Conservation (phyloP, 2,888 invertebrate species). For the Eubasilissa splendida region DNA sequence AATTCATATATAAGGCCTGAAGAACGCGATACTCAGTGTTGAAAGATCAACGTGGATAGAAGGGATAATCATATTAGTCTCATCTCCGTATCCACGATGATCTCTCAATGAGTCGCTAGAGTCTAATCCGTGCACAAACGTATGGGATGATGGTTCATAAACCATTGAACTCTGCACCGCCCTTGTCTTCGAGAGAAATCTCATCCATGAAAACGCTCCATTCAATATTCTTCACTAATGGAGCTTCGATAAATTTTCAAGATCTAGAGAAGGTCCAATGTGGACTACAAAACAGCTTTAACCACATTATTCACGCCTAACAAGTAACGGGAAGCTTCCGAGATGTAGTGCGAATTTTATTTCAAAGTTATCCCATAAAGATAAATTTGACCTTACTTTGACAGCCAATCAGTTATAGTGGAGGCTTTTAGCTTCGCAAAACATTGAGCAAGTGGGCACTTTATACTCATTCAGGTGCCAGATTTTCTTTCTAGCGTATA, state of each 20-base stretch:
- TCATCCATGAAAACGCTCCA: too few species aligned
- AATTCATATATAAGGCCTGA: too few species aligned
- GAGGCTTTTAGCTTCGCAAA: slow-evolving; percentile 36
- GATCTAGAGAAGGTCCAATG: not conserved
- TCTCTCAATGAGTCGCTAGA: too few species aligned
- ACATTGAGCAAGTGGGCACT: slow-evolving; percentile 24
- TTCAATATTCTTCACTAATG: not conserved
- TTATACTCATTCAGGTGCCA: not conserved
- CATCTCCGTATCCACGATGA: too few species aligned
- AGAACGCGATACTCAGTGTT: too few species aligned
- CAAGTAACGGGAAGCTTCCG: slow-evolving; percentile 9
- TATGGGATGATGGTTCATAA: too few species aligned
- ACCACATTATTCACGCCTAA: slow-evolving; percentile 13
- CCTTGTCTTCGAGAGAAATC: too few species aligned
- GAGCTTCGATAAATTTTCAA: slow-evolving; percentile 11
- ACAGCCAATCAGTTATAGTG: not conserved
- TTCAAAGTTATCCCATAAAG: slow-evolving; percentile 18
- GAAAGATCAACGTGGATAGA: too few species aligned
- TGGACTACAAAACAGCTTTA: slow-evolving; percentile 12
- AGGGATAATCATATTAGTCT: too few species aligned
- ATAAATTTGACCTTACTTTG: slow-evolving; percentile 22
- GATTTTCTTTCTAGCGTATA: not conserved
- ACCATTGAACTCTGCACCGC: too few species aligned
- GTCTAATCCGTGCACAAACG: too few species aligned
- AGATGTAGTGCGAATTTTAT: slow-evolving; percentile 10